Conservation (phyloP, 1,140 invertebrate species). For the Listronotus oregonensis region DNA sequence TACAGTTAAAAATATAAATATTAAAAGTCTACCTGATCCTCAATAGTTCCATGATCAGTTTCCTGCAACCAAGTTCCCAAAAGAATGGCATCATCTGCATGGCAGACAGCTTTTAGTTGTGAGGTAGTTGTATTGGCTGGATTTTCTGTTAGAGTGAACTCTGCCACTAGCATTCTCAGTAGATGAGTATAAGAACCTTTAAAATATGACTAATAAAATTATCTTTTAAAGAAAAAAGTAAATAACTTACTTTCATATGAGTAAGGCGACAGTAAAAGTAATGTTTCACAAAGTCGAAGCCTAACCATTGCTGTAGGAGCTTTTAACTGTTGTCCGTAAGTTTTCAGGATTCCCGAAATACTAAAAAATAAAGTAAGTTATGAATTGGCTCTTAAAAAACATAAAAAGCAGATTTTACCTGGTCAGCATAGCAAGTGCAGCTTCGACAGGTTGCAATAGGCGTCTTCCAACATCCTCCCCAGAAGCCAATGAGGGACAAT, state of each 20-base stretch:
- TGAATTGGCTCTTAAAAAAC: too few species aligned
- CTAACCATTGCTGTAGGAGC: slow-evolving; percentile 92
- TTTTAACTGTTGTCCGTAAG: slow-evolving; percentile 92
- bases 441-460: slow-evolving; percentile 86
- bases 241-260: slow-evolving; percentile 75
- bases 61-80: slow-evolving; percentile 89
- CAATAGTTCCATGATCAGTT: slow-evolving; percentile 94
- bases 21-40: slow-evolving; percentile 84
- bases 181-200: slow-evolving; percentile 81
- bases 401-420: slow-evolving; percentile 68
- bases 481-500: slow-evolving; percentile 88
- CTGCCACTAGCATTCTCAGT: slow-evolving; percentile 92
- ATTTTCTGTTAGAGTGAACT: slow-evolving; percentile 95
- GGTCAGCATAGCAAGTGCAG: slow-evolving; percentile 89
- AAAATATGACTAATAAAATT: slow-evolving; percentile 21
- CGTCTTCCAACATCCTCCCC: slow-evolving; percentile 90
- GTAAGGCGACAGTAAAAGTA: slow-evolving; percentile 81
- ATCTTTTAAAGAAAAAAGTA: too few species aligned
- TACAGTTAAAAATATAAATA: neutral
- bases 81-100: slow-evolving; percentile 88
- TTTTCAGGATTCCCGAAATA: slow-evolving; percentile 84
- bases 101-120: slow-evolving; percentile 82
- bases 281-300: slow-evolving; percentile 87
- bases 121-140: slow-evolving; percentile 93
- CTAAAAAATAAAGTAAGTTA: slow-evolving; percentile 58